These are phyloP conservation scores for Eonycteris spelaea DNA, from an alignment of 2,113 vertebrate genomes.

Conservation along the genomic window DNA sequence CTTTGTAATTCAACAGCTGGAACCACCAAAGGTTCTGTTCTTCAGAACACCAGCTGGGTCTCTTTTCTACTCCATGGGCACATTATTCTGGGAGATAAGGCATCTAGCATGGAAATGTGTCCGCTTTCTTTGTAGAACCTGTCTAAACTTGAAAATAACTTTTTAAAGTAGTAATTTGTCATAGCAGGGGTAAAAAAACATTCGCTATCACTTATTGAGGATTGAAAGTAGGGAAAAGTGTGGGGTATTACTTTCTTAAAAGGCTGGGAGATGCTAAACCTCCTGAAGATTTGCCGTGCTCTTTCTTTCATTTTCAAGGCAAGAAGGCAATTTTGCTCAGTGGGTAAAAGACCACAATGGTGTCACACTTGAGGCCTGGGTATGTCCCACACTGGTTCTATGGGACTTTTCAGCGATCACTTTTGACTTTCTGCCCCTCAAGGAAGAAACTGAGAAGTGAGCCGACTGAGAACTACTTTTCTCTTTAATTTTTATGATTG, in stretches of 20 bases:
- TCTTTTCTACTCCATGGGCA: constrained; percentile 26
- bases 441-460: background rate
- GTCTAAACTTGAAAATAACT: constrained; percentile 19
- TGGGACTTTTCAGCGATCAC: background rate
- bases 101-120: background rate
- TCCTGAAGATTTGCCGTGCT: background rate
- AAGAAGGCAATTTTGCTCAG: background rate
- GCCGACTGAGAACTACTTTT: background rate
- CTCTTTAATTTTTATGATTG: background rate
- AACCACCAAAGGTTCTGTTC: constrained; percentile 20
- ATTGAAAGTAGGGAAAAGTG: background rate
- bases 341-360: background rate
- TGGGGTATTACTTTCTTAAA: constrained; percentile 4
- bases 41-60: constrained; percentile 31
- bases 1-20: background rate
- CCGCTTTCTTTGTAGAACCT: constrained; percentile 39
- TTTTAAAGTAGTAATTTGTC: constrained; percentile 52
- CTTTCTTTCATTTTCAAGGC: background rate
- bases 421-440: background rate
- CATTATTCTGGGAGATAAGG: background rate
- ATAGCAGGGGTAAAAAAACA: background rate
- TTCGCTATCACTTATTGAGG: background rate
- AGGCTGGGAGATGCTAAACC: background rate
- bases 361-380: background rate
- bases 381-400: no score